Base-by-base conservation (phyloP, 2,113 vertebrate species). In the Colius striatus region DNA sequence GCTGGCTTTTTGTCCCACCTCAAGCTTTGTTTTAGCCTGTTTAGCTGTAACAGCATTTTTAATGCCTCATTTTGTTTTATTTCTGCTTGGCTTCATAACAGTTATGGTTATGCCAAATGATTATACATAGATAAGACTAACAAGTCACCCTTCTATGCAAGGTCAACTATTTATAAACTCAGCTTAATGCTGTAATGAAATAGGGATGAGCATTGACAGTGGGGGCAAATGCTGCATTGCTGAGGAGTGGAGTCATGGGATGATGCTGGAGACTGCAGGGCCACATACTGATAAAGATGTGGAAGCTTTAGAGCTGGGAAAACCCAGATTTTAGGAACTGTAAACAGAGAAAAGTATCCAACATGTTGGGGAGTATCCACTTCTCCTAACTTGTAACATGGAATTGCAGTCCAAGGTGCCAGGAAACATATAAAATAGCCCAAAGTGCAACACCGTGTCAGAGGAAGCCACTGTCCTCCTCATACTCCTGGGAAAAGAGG, bases 11-110 rank as follows among this genome's bases (percentile, higher is more conserved):
- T 70, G 84, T 81, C 53, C 65, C 89, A 84, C 65, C 80, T 67
- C 43, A 70, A 92, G 61, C 61, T 58, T 91, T 84, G 12, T 12
- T 86, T 61, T 54, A 79, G 50, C 45, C 75, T 76, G 19, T 81
- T 81, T 26, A 87, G 84, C 70, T 89, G 29, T 38, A 82, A 75
- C 71, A 72, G 81, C 74, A 26, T 7, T 26, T 79, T 34, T 21
- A 62, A 63, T 38, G 25, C 76, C 65, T 65, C 1, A 41, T 41
- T 19, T 38, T 71, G 47, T 63, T 92, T 90, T 89, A 43, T 16
- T 87, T 92, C 76, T 87, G 66, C 67, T 78, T 92, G 71, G 76
- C 73, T 87, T 78, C 50, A 65, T 94, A 60, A 84, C 89, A 91
- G 19, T 30, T 15, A 51, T n/a, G 54, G 57, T 75, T 82, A 84